Conservation (phyloP, 2,113 vertebrate species). For the Marcusenius ussheri region DNA sequence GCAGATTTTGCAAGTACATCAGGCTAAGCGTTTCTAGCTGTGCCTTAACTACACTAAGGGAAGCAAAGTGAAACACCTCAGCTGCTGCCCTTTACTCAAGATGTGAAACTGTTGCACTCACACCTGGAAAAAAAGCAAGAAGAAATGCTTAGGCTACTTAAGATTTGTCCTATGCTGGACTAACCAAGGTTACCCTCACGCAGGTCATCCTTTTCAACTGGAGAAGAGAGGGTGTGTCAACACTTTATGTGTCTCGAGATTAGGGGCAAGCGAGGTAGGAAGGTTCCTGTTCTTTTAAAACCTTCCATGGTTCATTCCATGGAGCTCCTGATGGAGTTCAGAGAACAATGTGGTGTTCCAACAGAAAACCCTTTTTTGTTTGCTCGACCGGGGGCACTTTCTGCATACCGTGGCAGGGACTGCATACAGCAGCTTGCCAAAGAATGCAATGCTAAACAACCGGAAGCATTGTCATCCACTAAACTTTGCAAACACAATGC, state of each 20-base stretch:
- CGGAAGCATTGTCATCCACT: too few species aligned
- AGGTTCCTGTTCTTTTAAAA: slow-evolving; percentile 30
- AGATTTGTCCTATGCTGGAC: background rate
- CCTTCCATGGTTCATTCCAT: slow-evolving; percentile 23
- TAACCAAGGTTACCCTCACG: slow-evolving; percentile 27
- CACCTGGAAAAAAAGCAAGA: slow-evolving; percentile 15
- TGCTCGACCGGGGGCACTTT: slow-evolving; percentile 17
- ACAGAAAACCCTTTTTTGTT: slow-evolving; percentile 29
- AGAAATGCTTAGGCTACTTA: slow-evolving; percentile 8
- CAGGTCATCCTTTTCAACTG: slow-evolving; percentile 33
- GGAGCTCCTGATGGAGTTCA: slow-evolving; percentile 26
- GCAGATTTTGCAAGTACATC: too few species aligned
- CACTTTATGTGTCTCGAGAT: slow-evolving; percentile 30
- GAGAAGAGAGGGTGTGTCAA: slow-evolving; percentile 27
- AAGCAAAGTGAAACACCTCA: slow-evolving; percentile 34
- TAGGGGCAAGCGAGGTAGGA: slow-evolving; percentile 27
- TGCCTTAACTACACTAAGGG: background rate
- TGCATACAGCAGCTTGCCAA: slow-evolving; percentile 22
- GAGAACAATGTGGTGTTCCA: slow-evolving; percentile 20
- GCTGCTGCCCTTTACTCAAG: slow-evolving; percentile 25
- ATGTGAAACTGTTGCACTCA: slow-evolving; percentile 3
- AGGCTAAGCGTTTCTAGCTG: background rate
- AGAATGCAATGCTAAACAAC: slow-evolving; percentile 6
- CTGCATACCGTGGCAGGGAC: slow-evolving; percentile 23
- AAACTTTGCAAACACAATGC: too few species aligned